Percentiles rank a stretch among this genome's conserved stretches.
These are phyloP conservation scores for Lophius americanus DNA, from an alignment of 2,797 vertebrate species.

Conservation along the genomic window DNA sequence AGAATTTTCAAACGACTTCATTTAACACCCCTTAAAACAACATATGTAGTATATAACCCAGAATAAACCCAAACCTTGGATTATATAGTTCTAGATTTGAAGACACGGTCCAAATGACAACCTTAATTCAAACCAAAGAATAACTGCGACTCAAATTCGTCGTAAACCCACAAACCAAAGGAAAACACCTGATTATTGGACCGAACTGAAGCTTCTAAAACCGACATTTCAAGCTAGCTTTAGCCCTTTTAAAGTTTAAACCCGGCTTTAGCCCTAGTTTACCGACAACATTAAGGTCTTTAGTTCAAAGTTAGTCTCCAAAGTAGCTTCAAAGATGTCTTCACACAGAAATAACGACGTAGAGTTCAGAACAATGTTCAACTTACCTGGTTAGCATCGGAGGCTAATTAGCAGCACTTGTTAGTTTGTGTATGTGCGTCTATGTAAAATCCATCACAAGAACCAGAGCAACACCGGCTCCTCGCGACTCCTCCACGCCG, in stretches of 20 bases:
- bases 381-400: constrained; percentile 22
- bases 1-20: not conserved
- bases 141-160: not conserved
- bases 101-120: no score
- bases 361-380: not conserved
- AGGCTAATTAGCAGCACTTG: constrained; percentile 31
- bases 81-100: no score
- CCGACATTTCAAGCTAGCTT: not conserved
- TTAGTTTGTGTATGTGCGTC: constrained; percentile 6
- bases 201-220: accelerated
- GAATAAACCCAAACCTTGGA: no score
- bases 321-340: constrained; percentile 8
- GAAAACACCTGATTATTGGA: not conserved
- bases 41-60: no score
- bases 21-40: not conserved
- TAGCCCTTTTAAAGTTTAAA: not conserved
- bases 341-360: not conserved
- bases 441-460: constrained; percentile 78
- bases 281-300: constrained; percentile 32
- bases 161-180: not conserved
- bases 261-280: not conserved
- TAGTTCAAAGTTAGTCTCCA: constrained; percentile 15
- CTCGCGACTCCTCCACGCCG: constrained; percentile 17
- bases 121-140: not conserved
- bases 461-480: constrained; percentile 45